phyloP scores from a whole-genome alignment of 2,888 invertebrate genomes.

The Troides oblongomaculatus region DNA sequence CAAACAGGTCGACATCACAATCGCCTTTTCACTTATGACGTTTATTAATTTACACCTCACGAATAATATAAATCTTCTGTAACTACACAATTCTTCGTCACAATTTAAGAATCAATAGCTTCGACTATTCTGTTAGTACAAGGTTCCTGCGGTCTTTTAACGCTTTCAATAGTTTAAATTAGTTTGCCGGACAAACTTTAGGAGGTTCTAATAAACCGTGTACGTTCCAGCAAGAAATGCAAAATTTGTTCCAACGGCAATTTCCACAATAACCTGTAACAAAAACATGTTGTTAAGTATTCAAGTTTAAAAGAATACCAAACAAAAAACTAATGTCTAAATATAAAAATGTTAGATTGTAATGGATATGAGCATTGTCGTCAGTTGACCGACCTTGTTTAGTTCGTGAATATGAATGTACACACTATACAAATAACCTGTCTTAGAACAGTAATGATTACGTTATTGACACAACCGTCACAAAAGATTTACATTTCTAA shows the following conservation, averaged over 20 bases:
- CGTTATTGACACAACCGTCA: too few relatives aligned
- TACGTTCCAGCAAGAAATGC: not conserved
- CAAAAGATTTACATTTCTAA: too few relatives aligned
- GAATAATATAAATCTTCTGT: not conserved
- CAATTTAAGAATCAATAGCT: conserved; percentile 6
- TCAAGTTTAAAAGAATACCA: not conserved
- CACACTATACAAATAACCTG: too few relatives aligned
- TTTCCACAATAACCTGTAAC: conserved; percentile 15
- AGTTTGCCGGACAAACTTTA: conserved; percentile 25
- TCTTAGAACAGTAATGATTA: too few relatives aligned
- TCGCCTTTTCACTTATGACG: not conserved
- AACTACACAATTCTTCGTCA: conserved; percentile 8
- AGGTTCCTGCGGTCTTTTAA: conserved; percentile 16
- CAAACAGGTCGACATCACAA: conserved; percentile 66
- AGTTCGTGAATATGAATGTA: too few relatives aligned
- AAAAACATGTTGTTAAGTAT: conserved; percentile 7
- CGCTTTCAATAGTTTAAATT: conserved; percentile 18
- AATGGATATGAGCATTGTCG: too few relatives aligned
- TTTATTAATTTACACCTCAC: conserved; percentile 6
- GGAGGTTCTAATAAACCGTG: conserved; percentile 4
- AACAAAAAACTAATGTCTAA: not conserved
- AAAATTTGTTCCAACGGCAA: not conserved
- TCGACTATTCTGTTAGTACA: conserved; percentile 4
- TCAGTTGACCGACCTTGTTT: too few relatives aligned
- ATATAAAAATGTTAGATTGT: not conserved